Evolutionary conservation across 2,113 vertebrate genomes (phyloP).

Genomic region (Dromiciops gliroides): DNA sequence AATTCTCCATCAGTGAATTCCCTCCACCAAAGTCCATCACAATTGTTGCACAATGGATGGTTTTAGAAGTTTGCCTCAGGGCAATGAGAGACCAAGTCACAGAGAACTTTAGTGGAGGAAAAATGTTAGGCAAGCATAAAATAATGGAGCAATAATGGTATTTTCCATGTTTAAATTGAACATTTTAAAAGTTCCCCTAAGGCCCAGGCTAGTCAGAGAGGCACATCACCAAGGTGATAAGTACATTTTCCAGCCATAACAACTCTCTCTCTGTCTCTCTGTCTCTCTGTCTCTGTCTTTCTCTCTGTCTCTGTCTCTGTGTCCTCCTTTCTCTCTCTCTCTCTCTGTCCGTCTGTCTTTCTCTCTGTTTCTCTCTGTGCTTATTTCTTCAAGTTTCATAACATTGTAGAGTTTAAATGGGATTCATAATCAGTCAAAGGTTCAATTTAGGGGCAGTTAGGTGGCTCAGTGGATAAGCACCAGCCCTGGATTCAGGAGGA

Average conservation of each 20-base stretch:
- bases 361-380: no score
- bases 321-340: no score
- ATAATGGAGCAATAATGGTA: not conserved
- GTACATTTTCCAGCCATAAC: not conserved
- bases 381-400: not conserved
- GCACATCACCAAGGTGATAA: not conserved
- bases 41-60: not conserved
- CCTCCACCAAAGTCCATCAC: not conserved
- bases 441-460: no score
- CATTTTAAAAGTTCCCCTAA: not conserved
- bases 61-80: not conserved
- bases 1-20: not conserved
- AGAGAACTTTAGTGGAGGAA: not conserved
- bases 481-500: no score
- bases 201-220: not conserved
- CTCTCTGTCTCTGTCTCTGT: no score
- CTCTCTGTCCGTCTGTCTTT: no score
- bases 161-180: not conserved
- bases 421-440: not conserved
- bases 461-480: no score
- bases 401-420: not conserved
- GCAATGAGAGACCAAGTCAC: not conserved
- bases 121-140: not conserved
- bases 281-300: no score
- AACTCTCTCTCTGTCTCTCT: no score